Percentiles rank a stretch among this genome's conserved stretches.
Evolutionary conservation across 1,140 invertebrate species (phyloP).

Genomic region (Lepidurus apus): DNA sequence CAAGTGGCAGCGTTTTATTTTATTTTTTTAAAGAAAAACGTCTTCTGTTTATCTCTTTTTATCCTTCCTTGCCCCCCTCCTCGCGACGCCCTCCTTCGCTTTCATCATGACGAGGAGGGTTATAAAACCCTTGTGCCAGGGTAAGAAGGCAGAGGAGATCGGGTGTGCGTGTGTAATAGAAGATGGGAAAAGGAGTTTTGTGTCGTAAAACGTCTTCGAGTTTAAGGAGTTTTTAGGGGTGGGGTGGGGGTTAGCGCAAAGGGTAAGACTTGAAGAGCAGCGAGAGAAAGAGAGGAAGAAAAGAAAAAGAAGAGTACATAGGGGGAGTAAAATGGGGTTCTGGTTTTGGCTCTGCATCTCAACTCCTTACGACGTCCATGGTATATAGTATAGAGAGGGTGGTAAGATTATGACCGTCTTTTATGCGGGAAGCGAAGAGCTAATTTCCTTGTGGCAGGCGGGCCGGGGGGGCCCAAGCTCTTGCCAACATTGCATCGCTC

Average conservation of each 20-base stretch:
- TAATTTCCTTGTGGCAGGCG: conserved; percentile 12
- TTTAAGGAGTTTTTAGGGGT: not conserved
- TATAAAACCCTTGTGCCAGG: no score
- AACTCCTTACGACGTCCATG: not conserved
- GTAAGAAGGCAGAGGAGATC: not conserved
- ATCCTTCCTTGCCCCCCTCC: no score
- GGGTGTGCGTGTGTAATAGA: not conserved
- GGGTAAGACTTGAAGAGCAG: not conserved
- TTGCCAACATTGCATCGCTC: not conserved
- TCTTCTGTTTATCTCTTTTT: no score
- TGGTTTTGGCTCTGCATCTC: not conserved
- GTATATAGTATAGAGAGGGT: not conserved
- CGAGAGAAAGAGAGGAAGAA: not conserved
- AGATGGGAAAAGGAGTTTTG: not conserved
- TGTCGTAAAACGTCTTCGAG: not conserved
- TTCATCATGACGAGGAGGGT: no score
- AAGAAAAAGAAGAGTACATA: not conserved
- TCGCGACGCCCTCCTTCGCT: no score
- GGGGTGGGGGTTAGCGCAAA: not conserved
- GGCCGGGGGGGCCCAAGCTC: no score
- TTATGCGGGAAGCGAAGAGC: conserved; percentile 14
- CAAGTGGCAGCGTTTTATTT: no score
- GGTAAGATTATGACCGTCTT: conserved; percentile 19
- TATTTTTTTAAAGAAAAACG: no score
- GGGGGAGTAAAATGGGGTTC: not conserved